Percentiles rank a stretch among this genome's conserved stretches.
Evolutionary conservation across 2,113 vertebrate species (phyloP).

Genomic region (Dolichallabes microphthalmus): DNA sequence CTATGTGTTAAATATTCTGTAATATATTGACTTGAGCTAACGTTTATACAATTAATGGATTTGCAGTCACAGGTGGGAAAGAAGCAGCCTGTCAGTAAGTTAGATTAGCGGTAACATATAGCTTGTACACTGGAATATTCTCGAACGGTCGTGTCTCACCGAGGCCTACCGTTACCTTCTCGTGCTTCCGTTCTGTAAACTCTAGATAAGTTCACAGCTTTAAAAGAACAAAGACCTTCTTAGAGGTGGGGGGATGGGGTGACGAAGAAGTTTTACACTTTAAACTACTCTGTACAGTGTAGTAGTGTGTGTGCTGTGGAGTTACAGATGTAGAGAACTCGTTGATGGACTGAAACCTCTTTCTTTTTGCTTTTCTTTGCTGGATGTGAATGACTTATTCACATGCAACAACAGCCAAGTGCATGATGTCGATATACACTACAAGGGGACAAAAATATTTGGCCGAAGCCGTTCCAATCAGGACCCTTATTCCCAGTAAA

Average conservation of each 20-base stretch:
- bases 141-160: not conserved
- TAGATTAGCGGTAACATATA: not conserved
- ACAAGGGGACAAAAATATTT: too few relatives aligned
- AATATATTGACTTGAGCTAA: not conserved
- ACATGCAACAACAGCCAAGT: not conserved
- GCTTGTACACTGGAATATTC: not conserved
- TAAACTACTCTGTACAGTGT: not conserved
- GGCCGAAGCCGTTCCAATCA: too few relatives aligned
- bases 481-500: too few relatives aligned
- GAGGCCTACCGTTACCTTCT: not conserved
- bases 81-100: not conserved
- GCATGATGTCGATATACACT: not conserved
- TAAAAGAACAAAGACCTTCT: not conserved
- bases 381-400: not conserved
- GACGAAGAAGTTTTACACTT: not conserved
- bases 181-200: not conserved
- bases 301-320: not conserved
- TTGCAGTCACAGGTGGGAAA: not conserved
- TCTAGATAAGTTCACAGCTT: not conserved
- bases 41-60: not conserved
- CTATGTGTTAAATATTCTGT: not conserved
- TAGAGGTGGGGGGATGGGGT: not conserved
- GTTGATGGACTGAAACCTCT: not conserved
- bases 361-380: not conserved
- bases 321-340: not conserved